Conservation (phyloP, 2,888 invertebrate genomes). For the Hypena proboscidalis region DNA sequence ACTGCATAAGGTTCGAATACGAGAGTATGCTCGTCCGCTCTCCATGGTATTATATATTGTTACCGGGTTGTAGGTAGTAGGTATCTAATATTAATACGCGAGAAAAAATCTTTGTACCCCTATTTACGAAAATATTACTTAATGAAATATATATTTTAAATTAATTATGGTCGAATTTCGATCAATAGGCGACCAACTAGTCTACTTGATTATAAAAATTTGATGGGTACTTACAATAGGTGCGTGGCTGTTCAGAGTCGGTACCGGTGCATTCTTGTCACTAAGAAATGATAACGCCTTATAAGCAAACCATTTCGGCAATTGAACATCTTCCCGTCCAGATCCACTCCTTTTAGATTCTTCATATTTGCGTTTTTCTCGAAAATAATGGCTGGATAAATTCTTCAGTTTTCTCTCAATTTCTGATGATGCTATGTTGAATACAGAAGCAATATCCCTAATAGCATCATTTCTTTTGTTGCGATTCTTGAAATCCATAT, state of each 20-base stretch:
- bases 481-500: conserved; percentile 38
- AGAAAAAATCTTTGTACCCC: conserved; percentile 25
- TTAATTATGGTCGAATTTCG: conserved; percentile 24
- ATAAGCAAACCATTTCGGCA: conserved; percentile 36
- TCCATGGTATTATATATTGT: conserved; percentile 27
- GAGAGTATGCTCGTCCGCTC: conserved; percentile 26
- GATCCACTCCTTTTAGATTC: conserved; percentile 33
- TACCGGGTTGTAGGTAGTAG: conserved; percentile 32
- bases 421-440: conserved; percentile 38
- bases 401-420: conserved; percentile 33
- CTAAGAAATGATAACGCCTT: conserved; percentile 31
- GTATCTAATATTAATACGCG: conserved; percentile 26
- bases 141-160: conserved; percentile 28
- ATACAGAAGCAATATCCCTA: conserved; percentile 38
- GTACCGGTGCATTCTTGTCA: conserved; percentile 27
- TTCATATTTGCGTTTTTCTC: conserved; percentile 36
- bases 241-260: conserved; percentile 26
- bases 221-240: conserved; percentile 27
- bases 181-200: conserved; percentile 23
- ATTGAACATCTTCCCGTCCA: conserved; percentile 30
- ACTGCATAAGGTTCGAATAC: conserved; percentile 27
- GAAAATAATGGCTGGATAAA: conserved; percentile 31
- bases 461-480: conserved; percentile 39
- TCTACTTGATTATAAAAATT: conserved; percentile 23
- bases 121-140: conserved; percentile 28